Evolutionary conservation across 2,888 invertebrate species (phyloP).

Genomic region (Prenolepis imparis): DNA sequence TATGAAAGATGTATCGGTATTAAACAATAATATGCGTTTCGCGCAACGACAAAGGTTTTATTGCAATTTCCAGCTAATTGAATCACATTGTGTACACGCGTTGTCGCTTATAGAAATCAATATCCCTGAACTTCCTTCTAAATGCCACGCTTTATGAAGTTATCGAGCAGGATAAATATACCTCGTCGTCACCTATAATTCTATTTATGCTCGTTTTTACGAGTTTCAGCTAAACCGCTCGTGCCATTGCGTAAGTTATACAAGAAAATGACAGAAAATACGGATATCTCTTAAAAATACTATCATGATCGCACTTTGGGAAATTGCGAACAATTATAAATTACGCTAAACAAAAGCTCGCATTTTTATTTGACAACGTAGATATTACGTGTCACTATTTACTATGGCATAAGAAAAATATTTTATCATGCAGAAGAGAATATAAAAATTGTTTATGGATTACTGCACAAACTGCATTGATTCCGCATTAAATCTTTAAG

Average conservation of each 20-base stretch:
- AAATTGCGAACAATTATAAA: conserved; percentile 43
- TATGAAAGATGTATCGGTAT: conserved; percentile 10
- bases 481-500: conserved; percentile 18
- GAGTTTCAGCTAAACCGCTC: conserved; percentile 36
- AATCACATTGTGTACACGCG: conserved; percentile 14
- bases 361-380: conserved; percentile 67
- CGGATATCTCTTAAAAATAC: conserved; percentile 40
- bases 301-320: conserved; percentile 35
- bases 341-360: conserved; percentile 10
- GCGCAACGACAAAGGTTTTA: not conserved
- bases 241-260: conserved; percentile 35
- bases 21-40: not conserved
- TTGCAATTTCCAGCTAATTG: conserved; percentile 40
- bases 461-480: conserved; percentile 6
- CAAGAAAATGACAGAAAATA: conserved; percentile 43
- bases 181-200: conserved; percentile 28
- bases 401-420: conserved; percentile 55
- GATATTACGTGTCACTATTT: conserved; percentile 43
- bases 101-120: conserved; percentile 28
- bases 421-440: conserved; percentile 50
- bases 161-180: not conserved
- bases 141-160: conserved; percentile 23
- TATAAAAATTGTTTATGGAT: conserved; percentile 68
- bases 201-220: conserved; percentile 39
- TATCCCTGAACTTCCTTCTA: conserved; percentile 32